Base-by-base conservation (phyloP, 2,113 vertebrate species). In the Onychostoma macrolepis region DNA sequence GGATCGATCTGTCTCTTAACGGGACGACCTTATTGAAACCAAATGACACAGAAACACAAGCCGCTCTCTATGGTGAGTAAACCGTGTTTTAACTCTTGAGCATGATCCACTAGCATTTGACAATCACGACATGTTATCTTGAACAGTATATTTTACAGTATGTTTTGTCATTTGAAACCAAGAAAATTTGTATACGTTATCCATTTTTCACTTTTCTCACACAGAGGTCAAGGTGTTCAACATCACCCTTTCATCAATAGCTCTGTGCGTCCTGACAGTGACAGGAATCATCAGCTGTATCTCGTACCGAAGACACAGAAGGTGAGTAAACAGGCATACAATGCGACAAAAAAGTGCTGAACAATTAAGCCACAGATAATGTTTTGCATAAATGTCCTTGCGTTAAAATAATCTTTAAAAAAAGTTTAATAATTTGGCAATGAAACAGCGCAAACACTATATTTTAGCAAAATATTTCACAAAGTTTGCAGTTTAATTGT, bases 171-270 rank as follows among this genome's bases (percentile, higher is more conserved):
- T 17, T 53, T 53, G 17, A 53, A 53, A 6, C 50, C 50, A 21
- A 53, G 50, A 2, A 24, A 9, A 61, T 10, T 1, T n/a, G 56
- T 0, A 10, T 61, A 61, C 8, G 21, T 0, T n/a, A n/a, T 61
- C 24, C n/a, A 9, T 61, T 61, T 56, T n/a, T n/a, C 6, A 7
- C 56, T 61, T 67, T 67, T 30, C 4, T 61, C 6, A 69, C 82
- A 12, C 90, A 96, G 95, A 93, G 65, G 88, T 92, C 80, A 92
- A 89, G 87, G 88, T 94, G 63, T 91, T 94, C 1, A 93, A 95
- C 75, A 87, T 93, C 53, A 89, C 91, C 38, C 78, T 95, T 30
- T 89, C 90, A 0, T 84, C 85, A 1, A 8, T 95, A 83, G 93
- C 93, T 9, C 72, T 93, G 50, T 92, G 92, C 4, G 28, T 94